Evolutionary conservation across 2,888 invertebrate genomes (phyloP), one percentile per base, ranked within the genome.

Genomic region (Ophion costatus): DNA sequence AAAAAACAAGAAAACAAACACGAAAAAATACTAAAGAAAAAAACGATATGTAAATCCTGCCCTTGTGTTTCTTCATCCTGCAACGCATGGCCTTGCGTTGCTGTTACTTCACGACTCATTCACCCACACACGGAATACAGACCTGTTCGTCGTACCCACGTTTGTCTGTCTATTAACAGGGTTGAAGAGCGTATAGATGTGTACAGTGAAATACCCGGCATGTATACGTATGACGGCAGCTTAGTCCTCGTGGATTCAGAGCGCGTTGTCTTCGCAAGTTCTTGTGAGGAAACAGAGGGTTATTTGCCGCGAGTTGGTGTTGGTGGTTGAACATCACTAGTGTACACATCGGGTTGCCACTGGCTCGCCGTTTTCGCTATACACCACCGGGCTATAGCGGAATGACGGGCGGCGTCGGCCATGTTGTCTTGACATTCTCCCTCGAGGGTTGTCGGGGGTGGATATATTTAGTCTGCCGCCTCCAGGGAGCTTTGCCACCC

Each of bases 401-500:
- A 91, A 93, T 93, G 93, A 93, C 93, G 93, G 91, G 92, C 92
- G 91, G 91, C 92, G 93, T 93, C 93, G 93, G 93, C 93, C 93
- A 93, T 93, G 93, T 93, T 93, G 93, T 93, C 93, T 93, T 93
- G 93, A 93, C 93, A 93, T 93, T 92, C 91, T 92, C 93, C 93
- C 93, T 89, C 88, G 88, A 86, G 89, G 89, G 87, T 88, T 89
- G 89, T 90, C 88, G 87, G 88, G 92, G 91, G 92, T 93, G 93
- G 93, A 93, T 93, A 93, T 93, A 93, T 93, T 93, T 93, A 93
- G 93, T 93, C 91, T 92, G 90, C 83, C 92, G 93, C 93, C 93
- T 93, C 93, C 89, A 90, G 93, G 93, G 93, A 93, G 85, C 86
- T 83, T 87, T 77, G 67, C 83, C 86, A 85, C 82, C 86, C 89